These are phyloP conservation scores for Notodonta ziczac DNA, from an alignment of 2,888 invertebrate genomes.

Conservation along the genomic window DNA sequence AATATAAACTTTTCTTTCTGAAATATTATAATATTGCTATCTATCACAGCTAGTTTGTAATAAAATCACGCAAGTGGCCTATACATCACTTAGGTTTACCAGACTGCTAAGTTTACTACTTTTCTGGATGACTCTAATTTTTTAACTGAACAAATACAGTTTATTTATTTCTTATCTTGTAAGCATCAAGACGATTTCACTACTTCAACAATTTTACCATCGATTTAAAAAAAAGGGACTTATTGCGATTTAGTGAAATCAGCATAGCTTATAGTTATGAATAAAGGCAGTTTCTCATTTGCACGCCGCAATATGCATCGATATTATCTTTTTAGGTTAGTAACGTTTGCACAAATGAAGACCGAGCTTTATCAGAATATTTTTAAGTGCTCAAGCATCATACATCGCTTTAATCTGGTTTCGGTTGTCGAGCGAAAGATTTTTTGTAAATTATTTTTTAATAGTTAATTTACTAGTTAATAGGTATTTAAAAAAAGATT, in stretches of 20 bases:
- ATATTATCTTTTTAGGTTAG: conserved; percentile 16
- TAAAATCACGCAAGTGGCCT: conserved; percentile 57
- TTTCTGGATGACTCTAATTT: conserved; percentile 11
- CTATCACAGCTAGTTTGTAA: conserved; percentile 31
- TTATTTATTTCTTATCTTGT: conserved; percentile 35
- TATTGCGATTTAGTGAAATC: background rate
- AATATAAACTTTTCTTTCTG: background rate
- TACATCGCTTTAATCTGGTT: conserved; percentile 45
- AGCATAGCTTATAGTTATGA: conserved; percentile 16
- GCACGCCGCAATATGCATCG: conserved; percentile 24
- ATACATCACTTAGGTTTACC: conserved; percentile 41
- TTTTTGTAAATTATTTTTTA: conserved; percentile 53
- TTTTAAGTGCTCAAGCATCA: conserved; percentile 27
- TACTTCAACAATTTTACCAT: conserved; percentile 2
- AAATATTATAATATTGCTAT: conserved; percentile 28
- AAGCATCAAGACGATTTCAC: conserved; percentile 23
- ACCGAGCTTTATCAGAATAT: conserved; percentile 21
- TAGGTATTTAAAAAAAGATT: conserved; percentile 81
- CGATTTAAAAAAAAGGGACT: background rate
- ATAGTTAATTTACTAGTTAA: conserved; percentile 56
- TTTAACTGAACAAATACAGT: no score
- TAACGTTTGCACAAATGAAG: conserved; percentile 35
- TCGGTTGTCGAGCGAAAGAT: conserved; percentile 47
- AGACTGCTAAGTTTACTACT: conserved; percentile 16
- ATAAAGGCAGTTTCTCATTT: conserved; percentile 30